Percentiles rank a stretch among this genome's conserved stretches.
phyloP scores from a whole-genome alignment of 2,797 vertebrate species.

The Sebastes oblongus region DNA sequence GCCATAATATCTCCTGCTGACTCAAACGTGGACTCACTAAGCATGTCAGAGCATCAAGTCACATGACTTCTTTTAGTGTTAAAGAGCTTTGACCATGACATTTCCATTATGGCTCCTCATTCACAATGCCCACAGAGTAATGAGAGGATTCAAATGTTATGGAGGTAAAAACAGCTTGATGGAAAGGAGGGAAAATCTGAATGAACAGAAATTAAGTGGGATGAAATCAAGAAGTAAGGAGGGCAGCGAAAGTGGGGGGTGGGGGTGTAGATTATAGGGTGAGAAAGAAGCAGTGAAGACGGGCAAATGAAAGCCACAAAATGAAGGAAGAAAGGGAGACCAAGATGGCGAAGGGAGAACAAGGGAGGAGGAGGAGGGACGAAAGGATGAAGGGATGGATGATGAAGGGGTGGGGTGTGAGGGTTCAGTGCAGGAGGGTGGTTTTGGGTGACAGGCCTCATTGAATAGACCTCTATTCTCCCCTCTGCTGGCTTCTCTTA shows the following conservation, averaged over 20 bases:
- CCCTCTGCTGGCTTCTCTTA: slow-evolving; percentile 79
- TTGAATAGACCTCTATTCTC: slow-evolving; percentile 85
- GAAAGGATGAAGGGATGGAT: slow-evolving; percentile 75
- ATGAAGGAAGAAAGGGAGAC: slow-evolving; percentile 73
- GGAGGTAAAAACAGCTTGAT: slow-evolving; percentile 67
- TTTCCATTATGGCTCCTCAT: slow-evolving; percentile 51
- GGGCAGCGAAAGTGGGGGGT: slow-evolving; percentile 43
- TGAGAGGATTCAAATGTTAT: slow-evolving; percentile 65
- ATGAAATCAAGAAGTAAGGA: slow-evolving; percentile 77
- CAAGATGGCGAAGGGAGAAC: slow-evolving; percentile 52
- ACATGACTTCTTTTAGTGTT: slow-evolving; percentile 54
- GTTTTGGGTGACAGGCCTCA: slow-evolving; percentile 81
- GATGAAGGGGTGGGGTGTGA: slow-evolving; percentile 75
- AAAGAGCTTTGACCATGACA: slow-evolving; percentile 51
- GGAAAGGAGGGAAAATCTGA: slow-evolving; percentile 78
- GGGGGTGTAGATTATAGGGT: slow-evolving; percentile 54
- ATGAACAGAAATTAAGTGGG: slow-evolving; percentile 81
- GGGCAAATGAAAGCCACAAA: slow-evolving; percentile 61
- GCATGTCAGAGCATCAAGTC: slow-evolving; percentile 55
- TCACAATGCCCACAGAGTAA: slow-evolving; percentile 56
- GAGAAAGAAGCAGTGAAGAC: slow-evolving; percentile 57
- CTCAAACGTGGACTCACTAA: slow-evolving; percentile 44
- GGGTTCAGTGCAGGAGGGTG: slow-evolving; percentile 64
- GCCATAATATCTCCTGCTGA: slow-evolving; percentile 52
- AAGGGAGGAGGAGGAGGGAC: slow-evolving; percentile 59